A percentile compares a stretch with the other conserved stretches of the same genome.
These are phyloP conservation scores for Aurelia coerulea DNA, from an alignment of 30 jellyfish, hydroid and myxozoan species.

Conservation along the genomic window DNA sequence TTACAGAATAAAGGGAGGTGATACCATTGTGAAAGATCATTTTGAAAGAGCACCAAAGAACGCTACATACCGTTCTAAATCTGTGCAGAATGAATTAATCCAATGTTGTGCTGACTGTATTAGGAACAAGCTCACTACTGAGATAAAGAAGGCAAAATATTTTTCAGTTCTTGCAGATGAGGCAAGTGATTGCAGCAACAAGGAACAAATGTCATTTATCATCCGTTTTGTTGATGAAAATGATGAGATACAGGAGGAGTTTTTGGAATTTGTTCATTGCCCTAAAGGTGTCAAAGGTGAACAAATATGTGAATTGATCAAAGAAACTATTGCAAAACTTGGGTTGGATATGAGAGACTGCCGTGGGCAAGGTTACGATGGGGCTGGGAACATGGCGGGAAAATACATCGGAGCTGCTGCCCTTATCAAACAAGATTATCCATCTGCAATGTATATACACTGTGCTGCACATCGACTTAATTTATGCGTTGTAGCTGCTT, in stretches of 20 bases:
- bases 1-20: constrained; percentile 6
- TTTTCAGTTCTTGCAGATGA: not conserved
- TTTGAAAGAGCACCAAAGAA: not conserved
- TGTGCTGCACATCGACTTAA: constrained; percentile 54
- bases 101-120: not conserved
- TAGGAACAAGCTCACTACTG: not conserved
- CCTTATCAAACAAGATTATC: too few species aligned
- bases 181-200: too few species aligned
- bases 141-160: not conserved
- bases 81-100: not conserved
- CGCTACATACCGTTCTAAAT: not conserved
- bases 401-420: too few species aligned
- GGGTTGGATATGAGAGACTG: constrained; percentile 47
- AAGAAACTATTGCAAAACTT: not conserved
- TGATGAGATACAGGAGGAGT: constrained; percentile 16
- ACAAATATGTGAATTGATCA: not conserved
- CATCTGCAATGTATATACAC: constrained; percentile 47
- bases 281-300: constrained; percentile 4
- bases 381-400: too few species aligned
- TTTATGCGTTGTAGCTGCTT: constrained; percentile 60
- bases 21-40: not conserved
- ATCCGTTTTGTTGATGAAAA: constrained; percentile 21
- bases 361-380: constrained; percentile 61
- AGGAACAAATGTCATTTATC: not conserved
- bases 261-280: constrained; percentile 31